These are phyloP conservation scores for Lophura swinhoii DNA, from an alignment of 2,797 vertebrate species.

Conservation along the genomic window DNA sequence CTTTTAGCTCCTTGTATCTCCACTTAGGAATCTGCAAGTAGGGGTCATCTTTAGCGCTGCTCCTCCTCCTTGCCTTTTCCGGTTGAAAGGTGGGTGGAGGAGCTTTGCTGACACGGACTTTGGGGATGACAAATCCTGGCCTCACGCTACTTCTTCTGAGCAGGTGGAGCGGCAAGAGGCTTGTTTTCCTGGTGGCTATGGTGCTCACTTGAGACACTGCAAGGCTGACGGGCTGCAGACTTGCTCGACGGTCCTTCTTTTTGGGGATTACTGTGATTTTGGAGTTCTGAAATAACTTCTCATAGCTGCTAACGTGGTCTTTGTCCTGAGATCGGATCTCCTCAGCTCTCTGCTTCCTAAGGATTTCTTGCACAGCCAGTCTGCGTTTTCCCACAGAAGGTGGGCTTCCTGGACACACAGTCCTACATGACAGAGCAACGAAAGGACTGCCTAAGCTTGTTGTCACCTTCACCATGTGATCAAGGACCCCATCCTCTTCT, in stretches of 20 bases:
- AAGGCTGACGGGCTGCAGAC: constrained; percentile 77
- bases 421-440: constrained; percentile 86
- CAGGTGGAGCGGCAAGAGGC: constrained; percentile 88
- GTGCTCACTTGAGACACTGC: constrained; percentile 35
- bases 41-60: constrained; percentile 79
- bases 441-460: constrained; percentile 89
- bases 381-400: constrained; percentile 89
- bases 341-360: constrained; percentile 79
- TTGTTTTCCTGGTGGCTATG: constrained; percentile 81
- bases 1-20: constrained; percentile 95
- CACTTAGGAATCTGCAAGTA: constrained; percentile 94
- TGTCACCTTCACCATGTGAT: constrained; percentile 94
- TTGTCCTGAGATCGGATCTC: constrained; percentile 76
- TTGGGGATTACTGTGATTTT: constrained; percentile 76
- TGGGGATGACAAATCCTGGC: constrained; percentile 88
- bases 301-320: constrained; percentile 72
- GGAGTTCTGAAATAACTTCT: constrained; percentile 85
- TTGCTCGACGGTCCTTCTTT: constrained; percentile 80
- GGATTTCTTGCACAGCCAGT: constrained; percentile 89
- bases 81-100: constrained; percentile 87
- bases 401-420: constrained; percentile 89
- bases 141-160: constrained; percentile 89
- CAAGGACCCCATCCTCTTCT: constrained; percentile 88
- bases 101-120: constrained; percentile 90
- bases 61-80: constrained; percentile 81